Conservation (phyloP, 1,140 invertebrate genomes). For the Mya arenaria region DNA sequence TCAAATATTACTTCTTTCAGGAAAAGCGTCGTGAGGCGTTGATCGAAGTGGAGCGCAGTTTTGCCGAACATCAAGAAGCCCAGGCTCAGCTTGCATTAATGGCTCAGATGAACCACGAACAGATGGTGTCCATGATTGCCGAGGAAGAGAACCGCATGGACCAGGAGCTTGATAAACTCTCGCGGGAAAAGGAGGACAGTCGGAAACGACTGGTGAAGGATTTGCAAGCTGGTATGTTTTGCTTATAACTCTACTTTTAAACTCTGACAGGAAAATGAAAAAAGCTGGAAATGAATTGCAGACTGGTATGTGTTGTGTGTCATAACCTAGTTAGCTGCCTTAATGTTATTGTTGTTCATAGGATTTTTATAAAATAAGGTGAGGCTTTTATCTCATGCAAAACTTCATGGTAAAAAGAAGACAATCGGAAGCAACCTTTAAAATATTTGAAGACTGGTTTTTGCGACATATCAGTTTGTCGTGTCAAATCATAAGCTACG, state of each 20-base stretch:
- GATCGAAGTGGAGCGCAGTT: conserved; percentile 65
- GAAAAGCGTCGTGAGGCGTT: conserved; percentile 82
- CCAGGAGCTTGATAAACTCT: conserved; percentile 61
- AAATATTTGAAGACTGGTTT: no score
- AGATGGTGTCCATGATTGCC: conserved; percentile 65
- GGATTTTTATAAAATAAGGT: neutral
- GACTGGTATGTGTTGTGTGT: neutral
- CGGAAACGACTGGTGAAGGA: conserved; percentile 60
- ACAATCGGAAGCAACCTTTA: no score
- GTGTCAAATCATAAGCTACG: no score
- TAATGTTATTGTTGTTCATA: neutral
- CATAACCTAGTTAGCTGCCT: neutral
- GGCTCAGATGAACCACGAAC: conserved; percentile 60
- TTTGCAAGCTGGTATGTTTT: conserved; percentile 62
- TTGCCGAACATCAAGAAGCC: conserved; percentile 64
- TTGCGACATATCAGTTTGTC: no score
- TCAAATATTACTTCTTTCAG: no score
- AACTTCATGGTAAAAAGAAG: no score
- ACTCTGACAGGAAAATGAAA: neutral
- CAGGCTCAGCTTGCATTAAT: conserved; percentile 67
- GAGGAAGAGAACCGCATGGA: conserved; percentile 64
- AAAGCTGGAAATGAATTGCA: neutral
- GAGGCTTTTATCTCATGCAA: neutral
- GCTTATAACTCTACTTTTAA: neutral
- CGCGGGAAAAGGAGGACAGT: conserved; percentile 63